Evolutionary conservation across 2,797 vertebrate species (phyloP), one percentile per base, ranked within the genome.

Genomic region (Calcarius lapponicus): DNA sequence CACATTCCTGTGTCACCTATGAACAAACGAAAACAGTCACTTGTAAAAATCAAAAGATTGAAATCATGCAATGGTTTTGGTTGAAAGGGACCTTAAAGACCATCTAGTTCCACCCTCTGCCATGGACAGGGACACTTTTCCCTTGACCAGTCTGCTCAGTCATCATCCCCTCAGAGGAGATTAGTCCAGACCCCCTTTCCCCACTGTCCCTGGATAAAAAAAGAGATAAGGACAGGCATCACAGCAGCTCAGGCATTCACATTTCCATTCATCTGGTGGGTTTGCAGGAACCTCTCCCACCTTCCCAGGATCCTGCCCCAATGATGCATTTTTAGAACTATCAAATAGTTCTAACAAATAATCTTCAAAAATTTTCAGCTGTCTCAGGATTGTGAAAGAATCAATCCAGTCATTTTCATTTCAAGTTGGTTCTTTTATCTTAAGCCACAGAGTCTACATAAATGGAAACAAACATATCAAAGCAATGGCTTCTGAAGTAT

Each of bases 1-100:
- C 2, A 7, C 14, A 17, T 71, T 17, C 16, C 17, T 3, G 2
- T 16, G 4, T 7, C 26, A 53, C 36, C 15, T 1, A 21, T 13
- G n/a, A 53, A 43, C 1, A 29, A 25, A 45, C 1, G 1, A 45
- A 75, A 48, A 7, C 20, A 73, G 31, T 6, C 51, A 21, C 38
- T 50, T 14, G 17, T 32, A n/a, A 80, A 90, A 95, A 60, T 10
- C 19, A 42, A 32, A 69, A 25, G 2, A 12, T 0, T 36, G 36
- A 66, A 50, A 21, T 34, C 9, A 14, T 13, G 10, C 13, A 29
- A 25, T 29, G 40, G 1, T 17, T 48, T 29, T 11, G 26, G 13
- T 42, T 79, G 66, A 28, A 79, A 54, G 13, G 11, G 47, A 60
- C n/a, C 25, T 58, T 53, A 31, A 65, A 42, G n/a, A 47, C 6